phyloP scores from a whole-genome alignment of 2,797 vertebrate genomes.

The Lagorchestes hirsutus region DNA sequence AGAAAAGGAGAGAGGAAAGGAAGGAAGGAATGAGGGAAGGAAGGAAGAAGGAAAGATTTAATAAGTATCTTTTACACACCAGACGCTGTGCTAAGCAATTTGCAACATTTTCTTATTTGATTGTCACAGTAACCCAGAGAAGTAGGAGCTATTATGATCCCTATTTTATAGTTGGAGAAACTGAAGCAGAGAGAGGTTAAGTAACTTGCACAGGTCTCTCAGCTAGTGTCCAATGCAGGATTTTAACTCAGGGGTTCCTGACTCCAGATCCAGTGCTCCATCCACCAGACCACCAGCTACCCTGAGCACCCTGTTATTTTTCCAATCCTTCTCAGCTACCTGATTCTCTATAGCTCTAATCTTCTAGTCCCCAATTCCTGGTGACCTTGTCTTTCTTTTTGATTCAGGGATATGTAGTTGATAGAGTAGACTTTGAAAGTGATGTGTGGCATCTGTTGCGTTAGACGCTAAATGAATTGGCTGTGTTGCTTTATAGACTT shows the following conservation, averaged over 20 bases:
- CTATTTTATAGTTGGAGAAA: neutral
- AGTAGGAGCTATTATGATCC: neutral
- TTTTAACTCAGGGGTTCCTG: neutral
- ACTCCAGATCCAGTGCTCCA: neutral
- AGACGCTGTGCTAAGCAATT: neutral
- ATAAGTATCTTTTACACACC: neutral
- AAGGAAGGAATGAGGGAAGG: neutral
- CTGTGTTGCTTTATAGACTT: neutral
- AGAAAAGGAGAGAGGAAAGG: too few species aligned
- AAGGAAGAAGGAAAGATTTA: neutral
- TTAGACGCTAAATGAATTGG: neutral
- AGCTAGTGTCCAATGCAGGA: neutral
- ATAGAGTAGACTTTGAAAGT: neutral
- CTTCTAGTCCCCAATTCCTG: neutral
- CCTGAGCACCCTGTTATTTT: neutral
- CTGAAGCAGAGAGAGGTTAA: neutral
- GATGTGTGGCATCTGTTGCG: neutral
- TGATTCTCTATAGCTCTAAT: neutral
- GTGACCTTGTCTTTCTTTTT: neutral
- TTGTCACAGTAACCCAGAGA: neutral
- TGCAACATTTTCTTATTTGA: neutral
- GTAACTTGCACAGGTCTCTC: neutral
- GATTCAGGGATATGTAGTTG: neutral
- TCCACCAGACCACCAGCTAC: neutral
- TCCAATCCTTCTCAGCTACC: rapidly evolving